phyloP scores from a whole-genome alignment of 1,140 invertebrate genomes.

The Drosophila elegans region DNA sequence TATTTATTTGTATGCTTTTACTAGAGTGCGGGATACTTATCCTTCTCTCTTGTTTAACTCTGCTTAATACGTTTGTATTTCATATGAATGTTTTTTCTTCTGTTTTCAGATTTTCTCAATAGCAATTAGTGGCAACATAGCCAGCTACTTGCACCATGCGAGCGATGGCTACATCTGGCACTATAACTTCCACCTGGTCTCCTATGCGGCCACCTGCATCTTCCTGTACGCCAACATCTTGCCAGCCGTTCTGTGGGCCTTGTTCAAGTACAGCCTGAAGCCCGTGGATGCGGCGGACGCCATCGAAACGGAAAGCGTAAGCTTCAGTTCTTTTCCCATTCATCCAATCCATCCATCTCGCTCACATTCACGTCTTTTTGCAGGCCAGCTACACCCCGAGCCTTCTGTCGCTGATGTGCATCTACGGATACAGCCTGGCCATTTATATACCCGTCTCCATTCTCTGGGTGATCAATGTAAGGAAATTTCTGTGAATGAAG shows the following conservation, averaged over 20 bases:
- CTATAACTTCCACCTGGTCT: constrained; percentile 97
- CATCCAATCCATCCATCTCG: constrained; percentile 5
- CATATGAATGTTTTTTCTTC: background rate
- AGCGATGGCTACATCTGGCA: constrained; percentile 91
- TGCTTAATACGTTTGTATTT: no score
- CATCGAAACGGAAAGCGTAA: constrained; percentile 83
- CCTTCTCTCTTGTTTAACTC: no score
- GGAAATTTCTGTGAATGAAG: background rate
- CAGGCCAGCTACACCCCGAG: constrained; percentile 88
- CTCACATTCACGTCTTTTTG: constrained; percentile 68
- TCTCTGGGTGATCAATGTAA: constrained; percentile 92
- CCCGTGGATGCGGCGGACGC: constrained; percentile 87
- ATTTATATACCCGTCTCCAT: constrained; percentile 98
- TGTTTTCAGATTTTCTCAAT: constrained; percentile 91
- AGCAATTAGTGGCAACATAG: constrained; percentile 97
- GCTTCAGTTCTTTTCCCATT: constrained; percentile 11
- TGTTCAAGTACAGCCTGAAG: constrained; percentile 92
- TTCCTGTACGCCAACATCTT: constrained; percentile 95
- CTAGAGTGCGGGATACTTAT: no score
- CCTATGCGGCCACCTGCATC: constrained; percentile 95
- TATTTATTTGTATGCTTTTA: no score
- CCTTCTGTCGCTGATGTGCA: constrained; percentile 93
- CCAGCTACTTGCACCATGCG: constrained; percentile 93
- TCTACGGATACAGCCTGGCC: constrained; percentile 97
- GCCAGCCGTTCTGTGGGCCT: constrained; percentile 92